These are phyloP conservation scores for Panagrolaimus sp. DNA, from an alignment of 1,140 invertebrate genomes.

Conservation along the genomic window DNA sequence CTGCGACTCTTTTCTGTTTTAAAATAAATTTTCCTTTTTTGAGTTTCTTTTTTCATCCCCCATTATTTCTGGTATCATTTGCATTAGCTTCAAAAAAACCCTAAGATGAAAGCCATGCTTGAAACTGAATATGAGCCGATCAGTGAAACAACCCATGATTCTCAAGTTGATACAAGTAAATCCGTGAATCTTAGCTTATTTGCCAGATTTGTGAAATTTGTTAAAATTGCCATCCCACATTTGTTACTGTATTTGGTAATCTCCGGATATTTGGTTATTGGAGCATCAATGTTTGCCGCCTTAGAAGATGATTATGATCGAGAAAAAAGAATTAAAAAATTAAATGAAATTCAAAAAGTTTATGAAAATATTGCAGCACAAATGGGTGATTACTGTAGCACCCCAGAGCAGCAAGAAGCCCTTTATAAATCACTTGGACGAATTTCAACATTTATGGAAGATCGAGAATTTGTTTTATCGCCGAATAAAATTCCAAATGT, in stretches of 20 bases:
- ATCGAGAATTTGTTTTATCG: constrained; percentile 30
- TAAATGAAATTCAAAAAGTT: constrained; percentile 36
- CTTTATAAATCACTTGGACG: constrained; percentile 25
- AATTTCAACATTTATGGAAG: constrained; percentile 47
- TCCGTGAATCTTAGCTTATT: no score
- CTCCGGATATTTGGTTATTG: constrained; percentile 62
- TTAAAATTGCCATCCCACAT: constrained; percentile 64
- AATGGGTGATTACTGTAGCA: constrained; percentile 27
- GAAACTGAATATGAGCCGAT: no score
- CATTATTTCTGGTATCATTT: no score
- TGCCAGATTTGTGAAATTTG: no score
- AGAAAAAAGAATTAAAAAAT: constrained; percentile 57
- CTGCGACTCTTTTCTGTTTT: no score
- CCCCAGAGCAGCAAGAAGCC: constrained; percentile 17
- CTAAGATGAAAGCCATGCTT: no score
- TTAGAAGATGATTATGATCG: constrained; percentile 49
- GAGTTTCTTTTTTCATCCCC: no score
- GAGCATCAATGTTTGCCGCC: constrained; percentile 59
- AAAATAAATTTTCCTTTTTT: no score
- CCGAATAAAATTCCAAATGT: constrained; percentile 30
- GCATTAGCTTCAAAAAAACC: no score
- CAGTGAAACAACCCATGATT: no score
- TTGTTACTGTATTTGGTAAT: constrained; percentile 62
- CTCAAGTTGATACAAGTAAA: no score
- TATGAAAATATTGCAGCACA: constrained; percentile 28